Evolutionary conservation across 2,888 invertebrate species (phyloP).

Genomic region (Mamestra brassicae): DNA sequence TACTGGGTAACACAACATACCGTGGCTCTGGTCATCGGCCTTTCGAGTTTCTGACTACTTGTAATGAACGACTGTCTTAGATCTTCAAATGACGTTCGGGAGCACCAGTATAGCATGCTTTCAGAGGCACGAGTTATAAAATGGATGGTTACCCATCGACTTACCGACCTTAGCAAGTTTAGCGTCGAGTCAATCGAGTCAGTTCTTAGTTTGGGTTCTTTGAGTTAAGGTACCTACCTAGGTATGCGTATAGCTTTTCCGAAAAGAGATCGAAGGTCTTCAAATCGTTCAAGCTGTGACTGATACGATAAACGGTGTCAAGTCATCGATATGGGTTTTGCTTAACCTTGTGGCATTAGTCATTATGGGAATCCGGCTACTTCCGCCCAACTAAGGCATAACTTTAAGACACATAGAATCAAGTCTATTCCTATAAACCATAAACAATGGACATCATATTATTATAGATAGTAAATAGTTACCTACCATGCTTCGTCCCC

Average conservation of each 20-base stretch:
- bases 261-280: background rate
- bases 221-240: too few species aligned
- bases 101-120: too few species aligned
- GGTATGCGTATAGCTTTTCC: background rate
- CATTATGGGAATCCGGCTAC: background rate
- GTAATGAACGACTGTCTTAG: too few species aligned
- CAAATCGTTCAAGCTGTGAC: background rate
- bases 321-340: background rate
- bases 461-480: background rate
- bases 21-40: background rate
- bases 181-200: background rate
- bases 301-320: background rate
- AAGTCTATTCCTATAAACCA: background rate
- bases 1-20: background rate
- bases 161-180: background rate
- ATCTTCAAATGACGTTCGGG: too few species aligned
- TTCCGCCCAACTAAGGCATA: background rate
- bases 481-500: background rate
- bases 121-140: too few species aligned
- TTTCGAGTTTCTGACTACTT: background rate
- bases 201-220: background rate
- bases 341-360: slow-evolving; percentile 5
- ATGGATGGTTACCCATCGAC: background rate
- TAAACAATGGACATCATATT: background rate
- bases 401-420: background rate